These are phyloP conservation scores for Brachionus sp. DNA, from an alignment of 1,140 invertebrate genomes.

Conservation along the genomic window DNA sequence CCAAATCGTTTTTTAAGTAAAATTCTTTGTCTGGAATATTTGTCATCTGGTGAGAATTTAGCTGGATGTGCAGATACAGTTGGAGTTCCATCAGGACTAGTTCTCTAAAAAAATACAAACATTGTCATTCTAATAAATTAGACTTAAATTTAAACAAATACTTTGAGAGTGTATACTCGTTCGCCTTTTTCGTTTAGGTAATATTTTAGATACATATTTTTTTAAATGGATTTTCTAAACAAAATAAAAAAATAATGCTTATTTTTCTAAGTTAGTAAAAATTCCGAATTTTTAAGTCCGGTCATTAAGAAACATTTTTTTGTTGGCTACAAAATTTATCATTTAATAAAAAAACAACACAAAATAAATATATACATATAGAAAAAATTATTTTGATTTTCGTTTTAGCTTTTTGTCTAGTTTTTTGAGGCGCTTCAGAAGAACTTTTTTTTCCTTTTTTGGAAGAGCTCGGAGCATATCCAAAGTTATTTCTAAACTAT, in stretches of 20 bases:
- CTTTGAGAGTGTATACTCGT: conserved; percentile 60
- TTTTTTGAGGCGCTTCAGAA: neutral
- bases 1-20: conserved; percentile 85
- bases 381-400: neutral
- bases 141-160: conserved; percentile 43
- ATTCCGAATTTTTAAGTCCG: conserved; percentile 37
- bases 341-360: neutral
- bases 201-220: conserved; percentile 60
- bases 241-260: neutral
- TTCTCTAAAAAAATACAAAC: conserved; percentile 64
- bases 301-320: neutral
- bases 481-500: neutral
- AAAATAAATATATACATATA: neutral
- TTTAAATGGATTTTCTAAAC: neutral
- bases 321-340: neutral
- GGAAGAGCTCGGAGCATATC: conserved; percentile 27
- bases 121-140: neutral
- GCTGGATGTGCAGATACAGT: conserved; percentile 87
- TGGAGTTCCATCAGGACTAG: conserved; percentile 71
- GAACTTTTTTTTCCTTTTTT: conserved; percentile 38
- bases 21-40: conserved; percentile 83
- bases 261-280: neutral
- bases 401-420: conserved; percentile 1
- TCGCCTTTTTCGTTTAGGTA: conserved; percentile 58
- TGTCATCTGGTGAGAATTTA: conserved; percentile 90